Base-by-base conservation (phyloP, 2,888 invertebrate genomes). In the Scaptomyza reducta region DNA sequence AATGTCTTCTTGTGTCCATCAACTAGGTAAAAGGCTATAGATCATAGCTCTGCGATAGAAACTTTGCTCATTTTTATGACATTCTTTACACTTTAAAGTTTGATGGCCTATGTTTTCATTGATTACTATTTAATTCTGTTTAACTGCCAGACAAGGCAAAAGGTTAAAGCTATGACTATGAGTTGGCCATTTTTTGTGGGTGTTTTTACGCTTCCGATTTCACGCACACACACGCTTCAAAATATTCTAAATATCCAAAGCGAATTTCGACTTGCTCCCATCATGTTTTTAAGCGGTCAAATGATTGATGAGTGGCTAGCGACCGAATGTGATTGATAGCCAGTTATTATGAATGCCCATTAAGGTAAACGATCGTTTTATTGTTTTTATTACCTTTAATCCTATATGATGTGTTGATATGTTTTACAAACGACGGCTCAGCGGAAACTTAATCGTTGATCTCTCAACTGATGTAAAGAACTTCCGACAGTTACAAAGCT, bases 361-460 rank as follows among this genome's bases (percentile, higher is more conserved):
- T 75, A 71, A 81, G 64, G 66, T 66, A 73, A 87, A 79, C 66
- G 74, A 76, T 60, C 71, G 60, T 69, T 70, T 70, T 67, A 82
- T 74, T 84, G 81, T 75, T 71, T 75, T 71, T 68, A 58, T 78
- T 82, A 70, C 58, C 67, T 53, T 68, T 69, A 64, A 84, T 87
- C 78, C 74, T 66, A 73, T 77, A 64, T 70, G 67, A 67, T 63
- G 53, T 46, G 68, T 41, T 77, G 69, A 79, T 74, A 58, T 66
- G 65, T 59, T 65, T 63, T 68, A 76, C 63, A 70, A 79, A 76
- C 71, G 55, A 69, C 38, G 58, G 18, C 51, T 11, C 54, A 60
- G 50, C 66, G 64, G 57, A 64, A 62, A 57, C 38, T 66, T 33
- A 59, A 59, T 42, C 13, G 13, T 47, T 46, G 16, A 40, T 29